A percentile compares a stretch with the other conserved stretches of the same genome.
phyloP scores from a whole-genome alignment of 2,113 vertebrate species.

The Taurulus bubalis region DNA sequence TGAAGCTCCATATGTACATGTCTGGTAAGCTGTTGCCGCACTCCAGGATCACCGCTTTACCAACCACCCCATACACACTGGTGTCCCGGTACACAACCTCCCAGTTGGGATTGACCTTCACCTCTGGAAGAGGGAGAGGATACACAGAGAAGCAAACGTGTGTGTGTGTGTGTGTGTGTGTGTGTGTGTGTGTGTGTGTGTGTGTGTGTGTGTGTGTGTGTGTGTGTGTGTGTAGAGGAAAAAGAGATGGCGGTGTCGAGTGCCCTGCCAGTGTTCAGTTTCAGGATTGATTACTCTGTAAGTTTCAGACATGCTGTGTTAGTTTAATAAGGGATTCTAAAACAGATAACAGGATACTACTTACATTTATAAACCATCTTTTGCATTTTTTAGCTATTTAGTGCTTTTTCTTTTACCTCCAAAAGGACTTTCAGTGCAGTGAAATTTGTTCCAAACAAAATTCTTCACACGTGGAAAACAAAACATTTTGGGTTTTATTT shows the following conservation, averaged over 20 bases:
- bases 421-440: neutral
- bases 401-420: neutral
- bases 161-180: neutral
- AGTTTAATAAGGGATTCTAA: slow-evolving; percentile 28
- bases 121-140: slow-evolving; percentile 65
- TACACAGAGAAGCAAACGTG: slow-evolving; percentile 32
- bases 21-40: slow-evolving; percentile 77
- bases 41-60: slow-evolving; percentile 83
- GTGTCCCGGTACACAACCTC: slow-evolving; percentile 78
- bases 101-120: slow-evolving; percentile 70
- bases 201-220: neutral
- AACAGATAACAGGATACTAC: slow-evolving; percentile 2
- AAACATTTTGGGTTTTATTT: neutral
- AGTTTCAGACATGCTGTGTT: slow-evolving; percentile 32
- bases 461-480: neutral
- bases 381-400: neutral
- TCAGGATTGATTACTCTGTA: slow-evolving; percentile 63
- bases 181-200: slow-evolving; percentile 3
- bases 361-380: neutral
- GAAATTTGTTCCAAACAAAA: neutral
- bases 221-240: slow-evolving; percentile 23
- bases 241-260: slow-evolving; percentile 59
- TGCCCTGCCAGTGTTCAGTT: slow-evolving; percentile 58
- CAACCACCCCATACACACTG: slow-evolving; percentile 83
- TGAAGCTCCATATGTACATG: slow-evolving; percentile 91